Percentiles rank a stretch among this genome's conserved stretches.
Conservation (phyloP, 2,888 invertebrate genomes). For the Amphipyra berbera region DNA sequence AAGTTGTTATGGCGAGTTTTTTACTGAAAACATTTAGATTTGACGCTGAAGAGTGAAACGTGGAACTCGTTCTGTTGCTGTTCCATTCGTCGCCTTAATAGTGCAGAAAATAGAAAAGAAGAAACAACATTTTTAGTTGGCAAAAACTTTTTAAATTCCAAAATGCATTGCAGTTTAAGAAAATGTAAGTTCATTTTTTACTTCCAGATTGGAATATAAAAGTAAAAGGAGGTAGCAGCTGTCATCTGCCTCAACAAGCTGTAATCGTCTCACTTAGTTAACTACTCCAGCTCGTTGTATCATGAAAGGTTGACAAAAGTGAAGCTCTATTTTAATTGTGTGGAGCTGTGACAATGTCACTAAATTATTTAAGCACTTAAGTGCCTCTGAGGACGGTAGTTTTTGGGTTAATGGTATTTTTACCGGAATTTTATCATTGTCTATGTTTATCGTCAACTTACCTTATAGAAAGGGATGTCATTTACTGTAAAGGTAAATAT, state of each 20-base stretch:
- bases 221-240: slow-evolving; percentile 44
- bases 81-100: slow-evolving; percentile 20
- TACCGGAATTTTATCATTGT: no score
- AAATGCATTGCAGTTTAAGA: slow-evolving; percentile 38
- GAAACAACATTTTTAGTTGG: slow-evolving; percentile 14
- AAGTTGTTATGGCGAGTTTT: slow-evolving; percentile 53
- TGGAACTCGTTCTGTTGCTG: slow-evolving; percentile 11
- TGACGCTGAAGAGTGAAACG: slow-evolving; percentile 33
- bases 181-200: slow-evolving; percentile 32
- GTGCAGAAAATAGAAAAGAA: slow-evolving; percentile 9
- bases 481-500: no score
- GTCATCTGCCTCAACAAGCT: slow-evolving; percentile 44
- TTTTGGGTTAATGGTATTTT: no score
- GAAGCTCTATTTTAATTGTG: slow-evolving; percentile 37
- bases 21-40: slow-evolving; percentile 47
- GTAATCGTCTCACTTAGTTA: slow-evolving; percentile 54
- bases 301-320: slow-evolving; percentile 46
- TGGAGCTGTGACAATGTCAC: slow-evolving; percentile 44
- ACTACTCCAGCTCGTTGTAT: slow-evolving; percentile 44
- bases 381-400: not conserved
- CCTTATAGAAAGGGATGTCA: no score
- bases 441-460: no score
- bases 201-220: slow-evolving; percentile 42
- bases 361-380: slow-evolving; percentile 43
- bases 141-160: slow-evolving; percentile 19